Evolutionary conservation across 2,888 invertebrate species (phyloP).

Genomic region (Sinohyriopsis cumingii): DNA sequence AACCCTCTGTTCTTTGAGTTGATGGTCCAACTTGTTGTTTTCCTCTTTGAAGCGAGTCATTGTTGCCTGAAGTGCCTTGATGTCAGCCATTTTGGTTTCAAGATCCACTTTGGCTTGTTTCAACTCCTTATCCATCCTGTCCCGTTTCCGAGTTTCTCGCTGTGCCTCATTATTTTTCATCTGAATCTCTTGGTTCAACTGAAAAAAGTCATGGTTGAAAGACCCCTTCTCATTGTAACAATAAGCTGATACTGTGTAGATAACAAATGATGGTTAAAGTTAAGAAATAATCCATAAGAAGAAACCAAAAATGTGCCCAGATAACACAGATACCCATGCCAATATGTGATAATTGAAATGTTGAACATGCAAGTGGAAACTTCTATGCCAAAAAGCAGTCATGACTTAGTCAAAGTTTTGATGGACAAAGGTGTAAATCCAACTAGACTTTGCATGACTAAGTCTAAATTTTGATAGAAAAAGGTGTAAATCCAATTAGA

Average conservation of each 20-base stretch:
- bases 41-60: constrained; percentile 62
- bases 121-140: constrained; percentile 76
- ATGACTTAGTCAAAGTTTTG: no score
- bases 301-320: no score
- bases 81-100: constrained; percentile 73
- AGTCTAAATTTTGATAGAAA: no score
- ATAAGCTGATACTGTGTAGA: neutral
- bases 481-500: no score
- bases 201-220: constrained; percentile 4
- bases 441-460: no score
- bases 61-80: constrained; percentile 68
- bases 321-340: neutral
- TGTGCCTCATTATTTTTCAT: constrained; percentile 66
- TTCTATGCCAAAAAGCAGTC: no score
- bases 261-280: no score
- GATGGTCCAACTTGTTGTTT: constrained; percentile 58
- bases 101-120: constrained; percentile 72
- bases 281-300: no score
- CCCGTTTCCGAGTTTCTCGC: constrained; percentile 69
- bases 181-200: constrained; percentile 68
- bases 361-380: no score
- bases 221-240: neutral
- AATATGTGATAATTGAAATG: no score
- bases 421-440: no score
- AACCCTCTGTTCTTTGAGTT: constrained; percentile 66